Base-by-base conservation (phyloP, 2,113 vertebrate genomes). In the Hiodon tergisus region DNA sequence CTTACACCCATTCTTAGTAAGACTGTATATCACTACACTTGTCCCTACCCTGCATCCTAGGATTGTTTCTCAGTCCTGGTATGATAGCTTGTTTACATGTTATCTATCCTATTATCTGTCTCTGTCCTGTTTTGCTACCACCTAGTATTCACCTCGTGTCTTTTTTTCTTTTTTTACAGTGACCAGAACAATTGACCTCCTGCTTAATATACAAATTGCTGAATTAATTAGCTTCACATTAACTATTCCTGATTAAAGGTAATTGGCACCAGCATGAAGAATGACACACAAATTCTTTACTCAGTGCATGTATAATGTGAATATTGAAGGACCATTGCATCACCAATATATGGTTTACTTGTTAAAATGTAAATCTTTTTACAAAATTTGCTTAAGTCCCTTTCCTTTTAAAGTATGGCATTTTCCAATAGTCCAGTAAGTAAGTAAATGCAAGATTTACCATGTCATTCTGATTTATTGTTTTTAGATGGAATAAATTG, bases 321-420 rank as follows among this genome's bases (percentile, higher is more conserved):
- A 57, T 57, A 57, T 6, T 57, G 11, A 57, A 57, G 31, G 31
- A 31, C 31, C 31, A 31, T 31, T 31, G 31, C 31, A 31, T 31
- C 31, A 31, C 31, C 31, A 31, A 31, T 31, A 31, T 31, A 62
- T 76, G 58, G n/a, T 48, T 60, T 61, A 50, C 67, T 69, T 57
- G 70, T 76, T 76, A 70, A 70, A 76, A 71, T 70, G 68, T 63
- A 71, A 70, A 70, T 67, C 17, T 63, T 54, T 63, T 61, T 70
- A 68, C 68, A 70, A 62, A 76, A 76, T 63, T 51, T 54, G 68
- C 51, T 60, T 69, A 62, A 70, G 69, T 67, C 11, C 2, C 67
- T 61, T 55, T 62, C 3, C 74, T 58, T 55, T 6, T 11, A 63
- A 62, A 76, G 70, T 70, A 60, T 6, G 16, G 70, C 4, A 13